Percentiles rank a stretch among this genome's conserved stretches.
These are phyloP conservation scores for Rhegmatorhina hoffmannsi DNA, from an alignment of 2,113 vertebrate species.

Conservation along the genomic window DNA sequence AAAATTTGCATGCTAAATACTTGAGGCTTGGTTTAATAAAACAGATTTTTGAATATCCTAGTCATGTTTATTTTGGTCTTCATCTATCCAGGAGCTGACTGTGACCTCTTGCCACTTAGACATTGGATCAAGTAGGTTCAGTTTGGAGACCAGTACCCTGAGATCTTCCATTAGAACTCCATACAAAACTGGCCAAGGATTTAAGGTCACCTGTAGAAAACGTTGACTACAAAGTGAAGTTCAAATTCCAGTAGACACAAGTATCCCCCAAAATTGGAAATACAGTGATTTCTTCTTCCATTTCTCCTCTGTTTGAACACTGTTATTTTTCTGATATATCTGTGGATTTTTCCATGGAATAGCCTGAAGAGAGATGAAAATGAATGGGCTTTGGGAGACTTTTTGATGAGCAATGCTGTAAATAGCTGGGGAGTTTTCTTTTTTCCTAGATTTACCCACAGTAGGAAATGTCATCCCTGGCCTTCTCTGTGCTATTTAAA, in stretches of 20 bases:
- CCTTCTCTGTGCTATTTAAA: neutral
- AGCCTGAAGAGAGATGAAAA: neutral
- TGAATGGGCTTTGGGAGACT: neutral
- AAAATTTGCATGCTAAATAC: slow-evolving; percentile 48
- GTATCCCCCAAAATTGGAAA: neutral
- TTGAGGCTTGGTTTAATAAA: slow-evolving; percentile 24
- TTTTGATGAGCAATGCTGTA: neutral
- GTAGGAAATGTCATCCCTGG: neutral
- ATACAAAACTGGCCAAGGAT: neutral
- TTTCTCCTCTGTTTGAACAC: neutral
- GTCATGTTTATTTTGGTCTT: neutral
- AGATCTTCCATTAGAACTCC: neutral
- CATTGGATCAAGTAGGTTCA: neutral
- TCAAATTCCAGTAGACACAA: neutral
- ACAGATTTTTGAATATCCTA: slow-evolving; percentile 15
- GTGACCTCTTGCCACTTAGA: neutral
- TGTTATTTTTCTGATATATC: neutral
- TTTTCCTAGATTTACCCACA: neutral
- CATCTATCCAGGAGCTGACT: neutral
- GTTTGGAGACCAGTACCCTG: neutral
- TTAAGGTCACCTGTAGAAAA: neutral
- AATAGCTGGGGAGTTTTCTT: neutral
- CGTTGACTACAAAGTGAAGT: neutral
- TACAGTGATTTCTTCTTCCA: neutral
- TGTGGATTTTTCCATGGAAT: neutral